Percentiles rank a stretch among this genome's conserved stretches.
Evolutionary conservation across 2,797 vertebrate genomes (phyloP).

Genomic region (Sebastes steindachneri): DNA sequence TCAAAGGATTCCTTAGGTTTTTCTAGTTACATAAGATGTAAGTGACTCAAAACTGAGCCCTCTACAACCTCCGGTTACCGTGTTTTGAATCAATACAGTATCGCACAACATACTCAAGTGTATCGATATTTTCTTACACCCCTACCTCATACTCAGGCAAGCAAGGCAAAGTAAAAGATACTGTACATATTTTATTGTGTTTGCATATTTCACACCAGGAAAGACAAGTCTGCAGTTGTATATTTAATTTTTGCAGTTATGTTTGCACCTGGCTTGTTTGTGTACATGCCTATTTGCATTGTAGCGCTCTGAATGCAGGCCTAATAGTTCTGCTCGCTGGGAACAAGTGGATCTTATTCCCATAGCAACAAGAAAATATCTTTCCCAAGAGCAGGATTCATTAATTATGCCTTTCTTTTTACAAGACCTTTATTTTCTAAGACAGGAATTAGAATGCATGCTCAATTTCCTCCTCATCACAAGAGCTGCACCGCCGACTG

Average conservation of each 20-base stretch:
- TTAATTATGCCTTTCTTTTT: constrained; percentile 81
- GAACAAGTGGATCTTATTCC: constrained; percentile 79
- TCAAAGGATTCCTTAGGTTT: too few relatives aligned
- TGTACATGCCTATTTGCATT: constrained; percentile 33
- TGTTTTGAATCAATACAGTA: too few relatives aligned
- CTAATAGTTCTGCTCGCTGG: constrained; percentile 58
- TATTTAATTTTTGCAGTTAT: neutral
- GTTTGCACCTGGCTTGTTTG: constrained; percentile 12
- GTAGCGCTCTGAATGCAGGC: constrained; percentile 17
- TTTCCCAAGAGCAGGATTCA: constrained; percentile 77
- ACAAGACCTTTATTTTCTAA: constrained; percentile 79
- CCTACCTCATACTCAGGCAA: neutral
- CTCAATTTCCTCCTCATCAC: constrained; percentile 77
- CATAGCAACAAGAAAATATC: constrained; percentile 82
- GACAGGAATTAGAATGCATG: constrained; percentile 80
- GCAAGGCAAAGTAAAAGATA: constrained; percentile 21
- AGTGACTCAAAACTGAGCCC: too few relatives aligned
- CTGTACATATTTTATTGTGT: constrained; percentile 2
- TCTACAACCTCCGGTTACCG: too few relatives aligned
- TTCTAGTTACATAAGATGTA: too few relatives aligned
- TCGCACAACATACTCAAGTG: too few relatives aligned
- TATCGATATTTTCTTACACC: too few relatives aligned
- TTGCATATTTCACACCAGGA: constrained; percentile 13
- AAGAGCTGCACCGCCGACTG: constrained; percentile 66
- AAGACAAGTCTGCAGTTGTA: neutral